Base-by-base conservation (phyloP, 2,888 invertebrate genomes). In the Galeopsomyia nigrocyanea region DNA sequence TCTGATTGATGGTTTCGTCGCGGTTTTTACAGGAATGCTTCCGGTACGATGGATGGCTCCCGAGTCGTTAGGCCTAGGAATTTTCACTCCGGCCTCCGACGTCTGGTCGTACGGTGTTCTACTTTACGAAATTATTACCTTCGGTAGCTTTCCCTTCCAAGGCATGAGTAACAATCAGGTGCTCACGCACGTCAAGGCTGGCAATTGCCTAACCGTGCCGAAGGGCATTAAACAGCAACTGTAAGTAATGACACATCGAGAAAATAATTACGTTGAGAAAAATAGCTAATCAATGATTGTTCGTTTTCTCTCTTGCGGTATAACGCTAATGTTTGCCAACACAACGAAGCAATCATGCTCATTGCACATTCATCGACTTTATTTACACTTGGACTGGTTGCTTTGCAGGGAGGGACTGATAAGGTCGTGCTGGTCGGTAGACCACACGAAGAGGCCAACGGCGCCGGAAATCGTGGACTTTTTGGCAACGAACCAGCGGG, bases 31-130 rank as follows among this genome's bases (percentile, higher is more conserved):
- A 90, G 90, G 90, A 26, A 93, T 95, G 92, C 87, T 96, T 77
- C 96, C 96, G 0, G 95, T 96, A 10, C 89, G 96, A 75, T 97
- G 97, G 96, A 96, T 97, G 96, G 92, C 96, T 0, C 96, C 96
- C 0, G 97, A 97, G 87, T 93, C 94, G 78, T 87, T 97, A 17
- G 91, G 90, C 3, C 88, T 93, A 26, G 96, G 96, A 14, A 89
- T 95, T 68, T 97, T 96, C 86, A 94, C 95, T 0, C 91, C 94
- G 21, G 92, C 93, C 50, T 95, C 96, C 0, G 97, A 97, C 86
- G 92, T 97, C 17, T 97, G 96, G 96, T 93, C 95, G 49, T 96
- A 92, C 83, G 97, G 96, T 6, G 94, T 97, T 55, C 88, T 96
- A 22, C 88, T 97, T 2, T 97, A 93, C 83, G 94, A 95, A 87